These are phyloP conservation scores for Cladopsammia gracilis DNA, from an alignment of 64 coral and sea anemone genomes.

Conservation along the genomic window DNA sequence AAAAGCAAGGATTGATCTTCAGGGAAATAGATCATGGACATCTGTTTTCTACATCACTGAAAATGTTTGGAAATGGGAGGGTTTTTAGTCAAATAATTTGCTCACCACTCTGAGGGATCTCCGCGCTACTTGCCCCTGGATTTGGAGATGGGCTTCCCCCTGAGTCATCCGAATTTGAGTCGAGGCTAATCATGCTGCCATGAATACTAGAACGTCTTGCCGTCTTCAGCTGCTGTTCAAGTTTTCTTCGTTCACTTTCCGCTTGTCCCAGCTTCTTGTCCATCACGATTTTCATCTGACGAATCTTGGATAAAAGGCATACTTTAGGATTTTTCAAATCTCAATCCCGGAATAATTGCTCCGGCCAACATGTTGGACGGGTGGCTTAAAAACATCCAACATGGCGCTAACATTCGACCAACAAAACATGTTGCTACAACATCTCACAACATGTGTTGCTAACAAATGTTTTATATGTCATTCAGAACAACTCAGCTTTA, in stretches of 20 bases:
- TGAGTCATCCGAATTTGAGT: slow-evolving; percentile 53
- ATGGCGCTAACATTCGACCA: background rate
- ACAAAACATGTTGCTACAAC: background rate
- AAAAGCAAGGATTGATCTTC: too few relatives aligned
- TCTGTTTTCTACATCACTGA: too few relatives aligned
- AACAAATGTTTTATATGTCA: too few relatives aligned
- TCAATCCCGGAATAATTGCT: background rate
- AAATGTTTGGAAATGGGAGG: too few relatives aligned
- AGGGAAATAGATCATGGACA: too few relatives aligned
- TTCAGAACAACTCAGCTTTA: too few relatives aligned
- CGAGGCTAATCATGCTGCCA: slow-evolving; percentile 13
- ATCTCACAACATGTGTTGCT: too few relatives aligned
- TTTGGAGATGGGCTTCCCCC: background rate
- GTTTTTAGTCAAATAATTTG: background rate
- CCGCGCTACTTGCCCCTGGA: background rate
- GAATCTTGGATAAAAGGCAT: slow-evolving; percentile 30
- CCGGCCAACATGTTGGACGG: background rate
- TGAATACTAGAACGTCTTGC: background rate
- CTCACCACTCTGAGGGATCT: background rate
- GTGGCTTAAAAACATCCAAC: too few relatives aligned
- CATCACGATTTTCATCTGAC: slow-evolving; percentile 72
- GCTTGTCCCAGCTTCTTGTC: slow-evolving; percentile 52
- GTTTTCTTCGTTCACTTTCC: slow-evolving; percentile 22
- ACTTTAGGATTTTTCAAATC: background rate
- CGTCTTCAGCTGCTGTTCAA: slow-evolving; percentile 19